phyloP scores from a whole-genome alignment of 2,113 vertebrate genomes.

The Bubalus kerabau region DNA sequence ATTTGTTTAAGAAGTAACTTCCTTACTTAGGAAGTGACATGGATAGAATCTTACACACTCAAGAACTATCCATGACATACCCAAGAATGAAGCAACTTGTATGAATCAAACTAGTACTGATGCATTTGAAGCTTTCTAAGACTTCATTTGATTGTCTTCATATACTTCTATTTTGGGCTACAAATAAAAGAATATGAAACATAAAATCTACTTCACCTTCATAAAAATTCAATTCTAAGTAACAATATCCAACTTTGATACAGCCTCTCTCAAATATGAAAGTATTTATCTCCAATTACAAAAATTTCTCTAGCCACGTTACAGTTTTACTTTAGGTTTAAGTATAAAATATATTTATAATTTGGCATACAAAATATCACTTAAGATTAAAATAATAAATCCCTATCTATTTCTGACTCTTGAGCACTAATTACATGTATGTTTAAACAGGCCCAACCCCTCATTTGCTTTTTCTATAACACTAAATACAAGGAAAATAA shows the following conservation, averaged over 20 bases:
- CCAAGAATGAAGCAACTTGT: background rate
- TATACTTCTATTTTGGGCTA: background rate
- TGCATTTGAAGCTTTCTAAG: background rate
- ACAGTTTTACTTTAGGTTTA: background rate
- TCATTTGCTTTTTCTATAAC: background rate
- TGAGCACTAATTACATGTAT: background rate
- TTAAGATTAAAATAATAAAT: background rate
- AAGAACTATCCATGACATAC: background rate
- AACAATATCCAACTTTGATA: background rate
- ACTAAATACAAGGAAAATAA: background rate
- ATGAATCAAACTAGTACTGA: background rate
- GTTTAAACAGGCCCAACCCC: background rate
- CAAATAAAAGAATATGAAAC: slow-evolving; percentile 20
- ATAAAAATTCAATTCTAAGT: background rate
- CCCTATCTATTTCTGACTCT: background rate
- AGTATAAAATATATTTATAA: background rate
- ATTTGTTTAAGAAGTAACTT: background rate
- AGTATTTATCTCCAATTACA: background rate
- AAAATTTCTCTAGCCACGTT: background rate
- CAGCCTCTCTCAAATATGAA: background rate
- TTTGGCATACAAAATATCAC: background rate
- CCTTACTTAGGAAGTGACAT: background rate
- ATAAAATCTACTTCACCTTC: background rate
- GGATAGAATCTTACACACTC: background rate
- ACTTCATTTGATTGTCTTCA: background rate